Evolutionary conservation across 2,888 invertebrate genomes (phyloP), one percentile per base, ranked within the genome.

Genomic region (Dynastes tityus): DNA sequence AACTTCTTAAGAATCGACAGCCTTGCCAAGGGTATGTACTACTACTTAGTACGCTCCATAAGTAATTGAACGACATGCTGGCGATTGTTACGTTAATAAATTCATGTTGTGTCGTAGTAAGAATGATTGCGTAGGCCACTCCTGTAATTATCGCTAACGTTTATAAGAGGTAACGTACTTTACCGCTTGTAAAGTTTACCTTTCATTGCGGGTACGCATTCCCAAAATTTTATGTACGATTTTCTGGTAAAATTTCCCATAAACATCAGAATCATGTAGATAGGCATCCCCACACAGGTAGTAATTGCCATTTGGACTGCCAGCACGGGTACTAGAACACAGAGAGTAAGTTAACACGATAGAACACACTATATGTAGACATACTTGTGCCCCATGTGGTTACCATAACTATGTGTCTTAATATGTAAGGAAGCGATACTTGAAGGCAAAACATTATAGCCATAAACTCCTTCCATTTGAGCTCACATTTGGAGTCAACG

Each of bases 241-340:
- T 40, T 65, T 22, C 55, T 65, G 37, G 40, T 55, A 32, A 67
- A 76, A 64, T 76, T 76, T 16, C 53, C 76, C 32, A 76, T n/a
- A 11, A 76, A 76, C 76, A 76, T 76, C 1, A 76, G 65, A 22
- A 76, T 32, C 76, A 76, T 76, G 32, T 67, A 76, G 22, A 75
- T 27, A 1, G 74, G 74, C 74, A 75, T 75, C 2, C 58, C 74
- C 32, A 76, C 49, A 29, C 65, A 76, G 6, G 13, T 16, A 11
- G 37, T 29, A n/a, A 76, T 65, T n/a, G 37, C 2, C 1, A 67
- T n/a, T 8, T 65, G 63, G 8, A 65, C 63, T 16, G 53, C 51
- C 53, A 76, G 29, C 4, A 76, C 76, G 3, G 67, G 63, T 29
- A 76, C 76, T 76, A 37, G n/a, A 76, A 73, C 27, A 40, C 16